These are phyloP conservation scores for Rhinoderma darwinii DNA, from an alignment of 2,113 vertebrate species.

Conservation along the genomic window DNA sequence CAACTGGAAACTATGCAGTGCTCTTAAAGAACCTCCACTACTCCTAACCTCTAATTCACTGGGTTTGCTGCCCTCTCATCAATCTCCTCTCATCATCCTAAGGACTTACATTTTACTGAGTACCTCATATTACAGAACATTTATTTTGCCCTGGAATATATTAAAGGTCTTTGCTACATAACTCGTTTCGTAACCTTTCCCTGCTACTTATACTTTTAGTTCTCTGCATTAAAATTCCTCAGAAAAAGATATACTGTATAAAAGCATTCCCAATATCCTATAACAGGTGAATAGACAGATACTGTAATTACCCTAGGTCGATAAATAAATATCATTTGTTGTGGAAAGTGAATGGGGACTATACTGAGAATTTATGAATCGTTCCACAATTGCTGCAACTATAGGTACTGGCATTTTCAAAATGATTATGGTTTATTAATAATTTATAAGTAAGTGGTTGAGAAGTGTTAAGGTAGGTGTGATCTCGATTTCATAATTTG, in stretches of 20 bases:
- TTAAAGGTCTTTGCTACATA: not conserved
- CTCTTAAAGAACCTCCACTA: not conserved
- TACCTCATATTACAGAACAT: not conserved
- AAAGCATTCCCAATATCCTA: not conserved
- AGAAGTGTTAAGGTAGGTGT: not conserved
- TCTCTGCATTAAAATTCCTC: not conserved
- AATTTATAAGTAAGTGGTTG: not conserved
- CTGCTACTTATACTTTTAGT: not conserved
- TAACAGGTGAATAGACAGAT: not conserved
- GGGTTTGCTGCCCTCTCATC: not conserved
- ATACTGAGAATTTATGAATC: not conserved
- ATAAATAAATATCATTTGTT: not conserved
- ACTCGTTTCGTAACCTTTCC: not conserved
- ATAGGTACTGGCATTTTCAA: not conserved
- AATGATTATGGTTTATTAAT: not conserved
- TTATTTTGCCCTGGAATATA: not conserved
- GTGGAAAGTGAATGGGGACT: not conserved
- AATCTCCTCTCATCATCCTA: not conserved
- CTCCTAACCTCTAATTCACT: not conserved
- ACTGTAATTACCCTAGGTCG: not conserved
- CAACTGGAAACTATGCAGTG: not conserved
- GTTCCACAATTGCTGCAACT: not conserved
- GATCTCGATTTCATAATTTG: not conserved
- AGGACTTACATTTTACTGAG: not conserved
- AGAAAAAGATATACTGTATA: not conserved